phyloP scores from a whole-genome alignment of 1,140 invertebrate species.

The Cotesia glomerata region DNA sequence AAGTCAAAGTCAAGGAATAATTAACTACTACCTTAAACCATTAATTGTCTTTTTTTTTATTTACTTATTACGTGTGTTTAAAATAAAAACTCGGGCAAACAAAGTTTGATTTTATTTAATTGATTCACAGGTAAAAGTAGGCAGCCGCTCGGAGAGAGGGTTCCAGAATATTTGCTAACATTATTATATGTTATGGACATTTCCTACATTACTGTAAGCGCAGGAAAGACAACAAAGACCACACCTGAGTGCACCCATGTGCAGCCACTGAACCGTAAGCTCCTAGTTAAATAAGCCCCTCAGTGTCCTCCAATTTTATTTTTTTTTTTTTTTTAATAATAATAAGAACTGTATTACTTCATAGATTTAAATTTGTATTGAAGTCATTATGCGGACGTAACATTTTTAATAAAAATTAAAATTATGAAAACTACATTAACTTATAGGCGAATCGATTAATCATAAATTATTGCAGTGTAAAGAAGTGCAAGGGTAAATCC shows the following conservation, averaged over 20 bases:
- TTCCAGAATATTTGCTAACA: slow-evolving; percentile 8
- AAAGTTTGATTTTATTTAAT: neutral
- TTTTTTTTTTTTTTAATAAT: too few relatives aligned
- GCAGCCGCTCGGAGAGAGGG: neutral
- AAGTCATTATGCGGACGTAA: too few relatives aligned
- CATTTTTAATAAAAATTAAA: too few relatives aligned
- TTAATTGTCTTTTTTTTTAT: neutral
- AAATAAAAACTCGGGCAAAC: neutral
- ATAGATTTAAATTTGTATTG: too few relatives aligned
- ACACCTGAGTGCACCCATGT: slow-evolving; percentile 35
- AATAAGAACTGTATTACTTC: too few relatives aligned
- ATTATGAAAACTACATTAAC: too few relatives aligned
- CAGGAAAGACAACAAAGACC: slow-evolving; percentile 35
- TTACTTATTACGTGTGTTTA: neutral
- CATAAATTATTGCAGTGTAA: too few relatives aligned
- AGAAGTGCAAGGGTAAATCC: slow-evolving; percentile 23
- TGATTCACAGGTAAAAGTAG: neutral
- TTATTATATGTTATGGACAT: slow-evolving; percentile 29
- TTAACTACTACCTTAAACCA: neutral
- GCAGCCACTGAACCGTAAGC: slow-evolving; percentile 32
- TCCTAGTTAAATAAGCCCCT: slow-evolving; percentile 27
- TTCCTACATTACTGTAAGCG: slow-evolving; percentile 23
- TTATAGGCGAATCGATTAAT: too few relatives aligned
- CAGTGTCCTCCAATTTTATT: slow-evolving; percentile 1
- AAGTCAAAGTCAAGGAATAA: slow-evolving; percentile 20